Base-by-base conservation (phyloP, 2,113 vertebrate species). In the Carlito syrichta region DNA sequence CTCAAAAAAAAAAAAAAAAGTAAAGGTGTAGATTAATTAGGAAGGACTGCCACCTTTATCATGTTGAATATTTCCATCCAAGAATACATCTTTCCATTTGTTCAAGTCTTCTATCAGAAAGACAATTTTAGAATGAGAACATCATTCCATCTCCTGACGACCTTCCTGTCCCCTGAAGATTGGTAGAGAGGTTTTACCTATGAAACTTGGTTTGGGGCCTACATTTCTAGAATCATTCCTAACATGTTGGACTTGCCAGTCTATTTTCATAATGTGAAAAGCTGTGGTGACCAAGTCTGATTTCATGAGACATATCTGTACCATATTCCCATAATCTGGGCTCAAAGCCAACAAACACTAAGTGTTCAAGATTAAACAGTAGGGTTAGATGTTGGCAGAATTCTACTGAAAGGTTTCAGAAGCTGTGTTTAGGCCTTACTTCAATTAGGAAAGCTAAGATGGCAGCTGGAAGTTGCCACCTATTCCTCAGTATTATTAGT, bases 251-350 rank as follows among this genome's bases (percentile, higher is more conserved):
- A 54, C 62, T 78, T 86, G 54, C 35, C 5, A 38, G 27, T 32
- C 35, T 96, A 9, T 48, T 86, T 68, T 71, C 40, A 96, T 71
- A 66, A 78, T 23, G 77, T 88, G 43, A 71, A 93, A 85, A 91
- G 25, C 71, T 38, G 54, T 54, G 63, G 30, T 87, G 68, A 58
- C 50, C n/a, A 73, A 45, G n/a, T 79, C 76, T 88, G 62, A 69
- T 60, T 92, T 48, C 82, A 48, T 86, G 56, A 78, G 62, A 93
- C 48, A 68, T n/a, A 86, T 76, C 40, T 95, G 3, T 63, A 56
- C 43, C 38, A 35, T 68, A 56, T 50, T 85, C 76, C 78, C 56
- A 86, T 40, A 71, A 73, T 68, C 77, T 91, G 86, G 63, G 48
- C 13, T 93, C 54, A 81, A 85, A 88, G 14, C 40, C 88, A 93